A percentile compares a stretch with the other conserved stretches of the same genome.
Conservation (phyloP, 2,113 vertebrate genomes). For the Cranoglanis bouderius region DNA sequence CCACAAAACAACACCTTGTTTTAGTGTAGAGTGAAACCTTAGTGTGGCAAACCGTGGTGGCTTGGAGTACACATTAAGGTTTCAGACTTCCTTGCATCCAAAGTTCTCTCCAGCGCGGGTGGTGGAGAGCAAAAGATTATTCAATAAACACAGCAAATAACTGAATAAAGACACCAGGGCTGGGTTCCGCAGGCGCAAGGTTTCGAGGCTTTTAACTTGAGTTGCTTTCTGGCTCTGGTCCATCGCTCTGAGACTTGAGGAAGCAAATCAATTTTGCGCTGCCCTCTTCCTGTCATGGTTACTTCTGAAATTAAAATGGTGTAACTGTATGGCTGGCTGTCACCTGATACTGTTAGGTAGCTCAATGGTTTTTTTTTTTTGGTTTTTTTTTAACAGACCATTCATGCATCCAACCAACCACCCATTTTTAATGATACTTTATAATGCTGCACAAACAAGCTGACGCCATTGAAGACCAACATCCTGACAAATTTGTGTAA, state of each 20-base stretch:
- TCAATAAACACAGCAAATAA: constrained; percentile 14
- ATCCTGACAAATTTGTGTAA: not conserved
- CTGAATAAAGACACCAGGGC: constrained; percentile 21
- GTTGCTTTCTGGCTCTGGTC: constrained; percentile 26
- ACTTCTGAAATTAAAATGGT: constrained; percentile 29
- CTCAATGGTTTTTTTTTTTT: not conserved
- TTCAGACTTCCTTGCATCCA: constrained; percentile 2
- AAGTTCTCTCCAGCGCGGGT: not conserved
- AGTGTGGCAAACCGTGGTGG: not conserved
- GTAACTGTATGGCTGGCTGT: constrained; percentile 3
- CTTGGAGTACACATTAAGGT: not conserved
- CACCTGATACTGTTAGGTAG: constrained; percentile 11
- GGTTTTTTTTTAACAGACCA: not conserved
- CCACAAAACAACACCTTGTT: not conserved
- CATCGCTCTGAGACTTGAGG: not conserved
- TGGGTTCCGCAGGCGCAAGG: constrained; percentile 23
- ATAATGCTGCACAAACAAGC: not conserved
- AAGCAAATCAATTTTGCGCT: constrained; percentile 27
- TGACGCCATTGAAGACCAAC: not conserved
- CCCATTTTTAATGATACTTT: not conserved
- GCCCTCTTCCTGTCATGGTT: constrained; percentile 33
- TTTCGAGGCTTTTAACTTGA: constrained; percentile 26
- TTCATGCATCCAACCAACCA: not conserved
- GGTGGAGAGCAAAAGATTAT: constrained; percentile 16
- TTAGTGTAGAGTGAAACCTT: not conserved